Evolutionary conservation across 2,888 invertebrate genomes (phyloP).

Genomic region (Agonopterix arenella): DNA sequence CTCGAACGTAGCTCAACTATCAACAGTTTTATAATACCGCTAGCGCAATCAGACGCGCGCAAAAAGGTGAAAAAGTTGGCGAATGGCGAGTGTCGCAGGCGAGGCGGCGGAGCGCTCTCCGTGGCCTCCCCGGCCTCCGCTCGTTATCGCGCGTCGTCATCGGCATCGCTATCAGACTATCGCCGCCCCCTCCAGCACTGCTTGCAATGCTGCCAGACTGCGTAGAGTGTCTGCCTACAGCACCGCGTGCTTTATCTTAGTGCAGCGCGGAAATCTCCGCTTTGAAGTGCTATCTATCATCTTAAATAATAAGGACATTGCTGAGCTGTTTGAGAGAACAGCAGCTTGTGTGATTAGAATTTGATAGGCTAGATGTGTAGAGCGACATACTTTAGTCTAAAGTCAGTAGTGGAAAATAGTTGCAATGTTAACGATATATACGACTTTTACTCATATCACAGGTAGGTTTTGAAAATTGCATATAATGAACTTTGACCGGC

Average conservation of each 20-base stretch:
- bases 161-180: slow-evolving; percentile 49
- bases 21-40: slow-evolving; percentile 20
- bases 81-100: slow-evolving; percentile 20
- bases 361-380: too few species aligned
- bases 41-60: slow-evolving; percentile 29
- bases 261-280: slow-evolving; percentile 2
- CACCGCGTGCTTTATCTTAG: slow-evolving; percentile 5
- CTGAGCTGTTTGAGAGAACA: too few species aligned
- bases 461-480: too few species aligned
- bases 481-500: background rate
- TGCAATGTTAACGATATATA: too few species aligned
- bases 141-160: slow-evolving; percentile 41
- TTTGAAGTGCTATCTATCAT: slow-evolving; percentile 1
- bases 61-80: slow-evolving; percentile 32
- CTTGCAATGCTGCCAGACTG: slow-evolving; percentile 19
- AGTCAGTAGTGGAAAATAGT: too few species aligned
- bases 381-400: too few species aligned
- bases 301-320: too few species aligned
- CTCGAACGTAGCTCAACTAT: slow-evolving; percentile 13
- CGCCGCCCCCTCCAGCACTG: slow-evolving; percentile 45
- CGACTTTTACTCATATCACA: too few species aligned
- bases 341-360: too few species aligned
- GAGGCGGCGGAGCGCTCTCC: slow-evolving; percentile 20
- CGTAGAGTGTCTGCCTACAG: slow-evolving; percentile 12
- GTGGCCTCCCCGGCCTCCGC: slow-evolving; percentile 37